A percentile compares a stretch with the other conserved stretches of the same genome.
These are phyloP conservation scores for Rhopalosiphum padi DNA, from an alignment of 1,140 invertebrate genomes.

Conservation along the genomic window DNA sequence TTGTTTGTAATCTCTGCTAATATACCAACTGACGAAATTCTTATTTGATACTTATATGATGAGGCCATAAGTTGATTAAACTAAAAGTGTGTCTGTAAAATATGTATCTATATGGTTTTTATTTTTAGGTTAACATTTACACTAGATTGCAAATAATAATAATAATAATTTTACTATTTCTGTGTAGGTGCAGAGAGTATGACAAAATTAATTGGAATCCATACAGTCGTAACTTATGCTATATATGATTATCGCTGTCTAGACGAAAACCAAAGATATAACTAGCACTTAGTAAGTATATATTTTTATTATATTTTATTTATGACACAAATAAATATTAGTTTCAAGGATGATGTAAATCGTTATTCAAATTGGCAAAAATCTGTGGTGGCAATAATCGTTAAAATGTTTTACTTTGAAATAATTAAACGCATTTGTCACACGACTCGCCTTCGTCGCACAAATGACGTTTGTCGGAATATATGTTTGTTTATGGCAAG, in stretches of 20 bases:
- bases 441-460: neutral
- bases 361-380: neutral
- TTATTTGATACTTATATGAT: neutral
- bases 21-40: neutral
- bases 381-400: neutral
- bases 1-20: neutral
- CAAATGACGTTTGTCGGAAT: neutral
- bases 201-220: no score
- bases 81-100: neutral
- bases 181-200: no score
- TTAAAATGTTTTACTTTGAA: conserved; percentile 2
- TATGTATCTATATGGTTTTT: neutral
- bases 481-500: neutral
- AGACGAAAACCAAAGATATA: neutral
- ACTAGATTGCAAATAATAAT: neutral
- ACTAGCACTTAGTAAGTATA: neutral
- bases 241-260: neutral
- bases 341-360: neutral
- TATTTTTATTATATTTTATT: neutral
- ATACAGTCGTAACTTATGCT: neutral
- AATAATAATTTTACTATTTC: neutral
- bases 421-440: neutral
- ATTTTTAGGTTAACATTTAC: neutral
- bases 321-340: neutral
- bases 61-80: no score